phyloP scores from a whole-genome alignment of 2,113 vertebrate genomes.

The Stercorarius parasiticus region DNA sequence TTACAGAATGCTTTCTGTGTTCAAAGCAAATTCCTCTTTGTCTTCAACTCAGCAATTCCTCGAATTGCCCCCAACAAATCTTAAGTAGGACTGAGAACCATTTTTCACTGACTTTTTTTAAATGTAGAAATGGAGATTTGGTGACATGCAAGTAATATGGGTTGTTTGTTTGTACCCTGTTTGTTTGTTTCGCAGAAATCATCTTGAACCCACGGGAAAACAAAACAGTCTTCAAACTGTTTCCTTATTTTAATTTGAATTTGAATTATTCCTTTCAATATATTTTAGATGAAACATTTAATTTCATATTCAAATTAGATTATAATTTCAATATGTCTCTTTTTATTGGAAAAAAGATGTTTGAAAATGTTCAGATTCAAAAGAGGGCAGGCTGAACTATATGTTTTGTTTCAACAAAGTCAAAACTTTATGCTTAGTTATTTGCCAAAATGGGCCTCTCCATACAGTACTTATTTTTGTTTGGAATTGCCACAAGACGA shows the following conservation, averaged over 20 bases:
- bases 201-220: slow-evolving; percentile 1
- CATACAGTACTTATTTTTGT: not conserved
- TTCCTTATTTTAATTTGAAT: not conserved
- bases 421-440: not conserved
- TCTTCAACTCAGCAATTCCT: not conserved
- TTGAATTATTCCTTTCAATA: slow-evolving; percentile 12
- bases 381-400: not conserved
- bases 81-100: not conserved
- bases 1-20: slow-evolving; percentile 24
- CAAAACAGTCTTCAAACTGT: not conserved
- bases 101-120: not conserved
- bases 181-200: slow-evolving; percentile 14
- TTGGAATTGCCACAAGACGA: not conserved
- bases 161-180: not conserved
- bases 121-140: not conserved
- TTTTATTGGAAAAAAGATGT: not conserved
- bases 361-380: not conserved
- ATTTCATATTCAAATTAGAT: not conserved
- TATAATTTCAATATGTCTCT: not conserved
- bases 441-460: not conserved
- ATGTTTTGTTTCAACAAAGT: not conserved
- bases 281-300: not conserved
- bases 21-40: slow-evolving; percentile 38
- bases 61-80: not conserved
- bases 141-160: not conserved